These are phyloP conservation scores for Drosophila paranaensis DNA, from an alignment of 2,888 invertebrate genomes.

Conservation along the genomic window DNA sequence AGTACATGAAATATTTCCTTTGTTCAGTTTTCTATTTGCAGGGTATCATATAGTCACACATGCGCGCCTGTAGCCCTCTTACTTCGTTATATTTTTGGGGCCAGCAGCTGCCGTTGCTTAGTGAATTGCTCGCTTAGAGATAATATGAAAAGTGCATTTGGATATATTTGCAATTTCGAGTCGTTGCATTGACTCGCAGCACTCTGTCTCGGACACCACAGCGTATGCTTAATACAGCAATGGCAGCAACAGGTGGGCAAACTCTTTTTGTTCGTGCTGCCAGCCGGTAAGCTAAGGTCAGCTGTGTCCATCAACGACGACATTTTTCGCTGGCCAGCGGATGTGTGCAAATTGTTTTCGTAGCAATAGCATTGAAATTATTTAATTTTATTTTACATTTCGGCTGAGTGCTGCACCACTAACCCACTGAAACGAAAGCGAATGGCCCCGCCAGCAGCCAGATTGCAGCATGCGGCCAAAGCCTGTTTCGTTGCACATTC, in stretches of 20 bases:
- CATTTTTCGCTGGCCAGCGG: constrained; percentile 64
- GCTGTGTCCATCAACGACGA: constrained; percentile 63
- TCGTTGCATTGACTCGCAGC: constrained; percentile 29
- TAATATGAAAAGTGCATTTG: constrained; percentile 41
- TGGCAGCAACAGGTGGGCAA: constrained; percentile 54
- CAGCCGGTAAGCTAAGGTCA: constrained; percentile 58
- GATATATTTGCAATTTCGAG: constrained; percentile 41
- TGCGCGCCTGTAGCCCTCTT: not conserved
- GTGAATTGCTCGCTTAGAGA: constrained; percentile 28
- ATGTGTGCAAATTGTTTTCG: constrained; percentile 45
- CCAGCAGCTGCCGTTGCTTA: constrained; percentile 43
- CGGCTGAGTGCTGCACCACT: constrained; percentile 39
- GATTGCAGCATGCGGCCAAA: constrained; percentile 38
- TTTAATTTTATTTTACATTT: constrained; percentile 1
- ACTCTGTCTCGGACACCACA: constrained; percentile 17
- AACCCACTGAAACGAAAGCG: constrained; percentile 69
- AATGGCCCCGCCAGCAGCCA: constrained; percentile 28
- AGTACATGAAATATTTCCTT: not conserved
- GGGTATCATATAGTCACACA: not conserved
- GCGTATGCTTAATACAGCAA: constrained; percentile 55
- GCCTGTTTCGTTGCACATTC: constrained; percentile 20
- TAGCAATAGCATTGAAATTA: constrained; percentile 63
- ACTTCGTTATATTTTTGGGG: constrained; percentile 3
- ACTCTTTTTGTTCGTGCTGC: constrained; percentile 9
- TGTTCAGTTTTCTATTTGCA: not conserved